Evolutionary conservation across 2,888 invertebrate genomes (phyloP).

Genomic region (Notodromas monacha): DNA sequence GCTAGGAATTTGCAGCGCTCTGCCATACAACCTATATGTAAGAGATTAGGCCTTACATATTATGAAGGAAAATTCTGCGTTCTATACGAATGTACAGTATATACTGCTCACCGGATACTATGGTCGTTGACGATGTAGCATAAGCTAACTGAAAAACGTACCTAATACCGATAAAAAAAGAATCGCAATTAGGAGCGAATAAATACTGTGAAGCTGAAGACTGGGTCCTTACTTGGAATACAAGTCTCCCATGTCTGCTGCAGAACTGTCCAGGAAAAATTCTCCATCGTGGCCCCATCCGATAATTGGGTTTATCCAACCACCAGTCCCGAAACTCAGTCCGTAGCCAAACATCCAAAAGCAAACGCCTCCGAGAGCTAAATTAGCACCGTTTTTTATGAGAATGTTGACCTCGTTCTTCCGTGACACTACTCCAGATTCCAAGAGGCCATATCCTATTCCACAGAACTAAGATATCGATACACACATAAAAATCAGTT

Average conservation of each 20-base stretch:
- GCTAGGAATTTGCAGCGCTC: slow-evolving; percentile 74
- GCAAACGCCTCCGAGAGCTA: slow-evolving; percentile 19
- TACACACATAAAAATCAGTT: slow-evolving; percentile 1
- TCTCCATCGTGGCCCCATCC: slow-evolving; percentile 14
- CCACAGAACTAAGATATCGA: background rate
- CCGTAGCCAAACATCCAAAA: slow-evolving; percentile 19
- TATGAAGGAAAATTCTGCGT: no score
- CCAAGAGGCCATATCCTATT: slow-evolving; percentile 18
- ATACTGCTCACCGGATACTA: slow-evolving; percentile 12
- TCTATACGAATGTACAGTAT: no score
- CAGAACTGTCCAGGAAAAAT: slow-evolving; percentile 16
- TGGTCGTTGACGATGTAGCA: slow-evolving; percentile 15
- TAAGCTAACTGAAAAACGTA: slow-evolving; percentile 11
- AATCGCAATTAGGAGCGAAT: slow-evolving; percentile 12
- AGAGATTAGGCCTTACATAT: no score
- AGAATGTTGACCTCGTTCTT: slow-evolving; percentile 20
- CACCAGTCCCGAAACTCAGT: slow-evolving; percentile 13
- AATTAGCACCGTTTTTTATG: slow-evolving; percentile 20
- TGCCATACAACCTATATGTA: slow-evolving; percentile 49
- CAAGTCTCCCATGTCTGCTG: background rate
- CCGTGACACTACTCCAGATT: slow-evolving; percentile 16
- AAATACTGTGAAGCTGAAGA: no score
- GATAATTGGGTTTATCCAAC: slow-evolving; percentile 14
- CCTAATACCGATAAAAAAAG: slow-evolving; percentile 11
- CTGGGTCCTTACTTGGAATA: no score